phyloP scores from a whole-genome alignment of 2,113 vertebrate species.

The Macroglossus sobrinus region DNA sequence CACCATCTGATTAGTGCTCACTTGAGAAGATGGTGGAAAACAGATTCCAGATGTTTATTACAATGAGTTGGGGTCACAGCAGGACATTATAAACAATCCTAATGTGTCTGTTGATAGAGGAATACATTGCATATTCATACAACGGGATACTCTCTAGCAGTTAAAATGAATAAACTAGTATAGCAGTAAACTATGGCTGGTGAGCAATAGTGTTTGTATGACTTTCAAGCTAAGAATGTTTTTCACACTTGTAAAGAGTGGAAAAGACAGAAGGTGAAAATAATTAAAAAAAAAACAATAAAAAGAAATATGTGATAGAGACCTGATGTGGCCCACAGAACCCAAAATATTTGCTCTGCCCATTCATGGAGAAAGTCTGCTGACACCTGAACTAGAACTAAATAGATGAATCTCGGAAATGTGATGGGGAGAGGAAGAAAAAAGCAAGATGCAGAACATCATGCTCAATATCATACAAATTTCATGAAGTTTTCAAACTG shows the following conservation, averaged over 20 bases:
- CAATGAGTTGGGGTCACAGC: not conserved
- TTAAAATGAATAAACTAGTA: not conserved
- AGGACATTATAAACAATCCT: not conserved
- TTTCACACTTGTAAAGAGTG: not conserved
- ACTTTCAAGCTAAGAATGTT: not conserved
- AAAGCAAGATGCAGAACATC: not conserved
- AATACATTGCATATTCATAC: fast-evolving
- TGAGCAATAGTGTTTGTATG: not conserved
- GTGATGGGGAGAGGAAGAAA: not conserved
- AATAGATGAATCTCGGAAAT: not conserved
- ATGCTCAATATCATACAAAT: not conserved
- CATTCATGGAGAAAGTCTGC: not conserved
- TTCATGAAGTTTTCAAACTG: not conserved
- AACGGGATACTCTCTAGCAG: not conserved
- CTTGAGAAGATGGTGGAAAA: not conserved
- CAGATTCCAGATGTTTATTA: not conserved
- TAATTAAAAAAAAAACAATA: not conserved
- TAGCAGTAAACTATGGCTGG: not conserved
- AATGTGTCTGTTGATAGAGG: fast-evolving
- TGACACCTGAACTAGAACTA: too few species aligned
- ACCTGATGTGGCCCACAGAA: not conserved
- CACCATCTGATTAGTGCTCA: not conserved
- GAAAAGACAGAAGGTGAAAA: not conserved
- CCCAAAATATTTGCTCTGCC: not conserved
- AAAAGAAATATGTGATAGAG: not conserved